Percentiles rank a stretch among this genome's conserved stretches.
Conservation (phyloP, 64 coral and sea anemone species). For the Porites australiensis region DNA sequence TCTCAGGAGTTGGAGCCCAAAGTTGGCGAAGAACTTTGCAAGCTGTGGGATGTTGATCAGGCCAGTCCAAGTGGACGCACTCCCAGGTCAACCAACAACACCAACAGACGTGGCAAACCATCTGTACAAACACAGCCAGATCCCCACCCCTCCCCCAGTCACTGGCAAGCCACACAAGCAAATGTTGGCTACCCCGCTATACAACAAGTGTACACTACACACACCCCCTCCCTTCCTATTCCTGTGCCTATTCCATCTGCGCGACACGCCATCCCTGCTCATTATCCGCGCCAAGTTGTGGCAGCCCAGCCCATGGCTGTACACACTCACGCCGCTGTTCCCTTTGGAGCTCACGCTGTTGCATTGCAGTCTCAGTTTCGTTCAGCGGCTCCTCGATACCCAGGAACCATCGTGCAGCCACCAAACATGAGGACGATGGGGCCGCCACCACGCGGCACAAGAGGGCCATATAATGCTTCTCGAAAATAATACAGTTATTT, state of each 20-base stretch:
- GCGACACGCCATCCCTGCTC: constrained; percentile 33
- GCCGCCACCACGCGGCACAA: not conserved
- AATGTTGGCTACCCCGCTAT: constrained; percentile 40
- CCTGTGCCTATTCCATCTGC: constrained; percentile 86
- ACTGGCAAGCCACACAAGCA: constrained; percentile 73
- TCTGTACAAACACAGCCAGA: constrained; percentile 22
- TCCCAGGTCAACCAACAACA: not conserved
- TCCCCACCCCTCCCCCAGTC: constrained; percentile 46
- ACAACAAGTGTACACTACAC: constrained; percentile 83
- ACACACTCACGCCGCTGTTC: not conserved
- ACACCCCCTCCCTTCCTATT: constrained; percentile 94
- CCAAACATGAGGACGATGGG: constrained; percentile 16
- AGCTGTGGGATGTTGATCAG: constrained; percentile 83
- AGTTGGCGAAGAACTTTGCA: constrained; percentile 83
- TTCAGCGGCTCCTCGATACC: not conserved
- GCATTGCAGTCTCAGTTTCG: constrained; percentile 45
- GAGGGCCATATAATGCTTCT: constrained; percentile 13
- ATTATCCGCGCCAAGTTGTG: constrained; percentile 20
- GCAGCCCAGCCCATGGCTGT: constrained; percentile 41
- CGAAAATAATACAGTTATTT: not conserved
- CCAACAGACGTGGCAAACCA: constrained; percentile 47
- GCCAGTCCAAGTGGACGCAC: constrained; percentile 21
- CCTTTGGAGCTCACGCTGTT: constrained; percentile 10
- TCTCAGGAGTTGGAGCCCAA: constrained; percentile 89
- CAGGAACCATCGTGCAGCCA: constrained; percentile 3